Evolutionary conservation across 2,888 invertebrate species (phyloP).

Genomic region (Tenodera sinensis): DNA sequence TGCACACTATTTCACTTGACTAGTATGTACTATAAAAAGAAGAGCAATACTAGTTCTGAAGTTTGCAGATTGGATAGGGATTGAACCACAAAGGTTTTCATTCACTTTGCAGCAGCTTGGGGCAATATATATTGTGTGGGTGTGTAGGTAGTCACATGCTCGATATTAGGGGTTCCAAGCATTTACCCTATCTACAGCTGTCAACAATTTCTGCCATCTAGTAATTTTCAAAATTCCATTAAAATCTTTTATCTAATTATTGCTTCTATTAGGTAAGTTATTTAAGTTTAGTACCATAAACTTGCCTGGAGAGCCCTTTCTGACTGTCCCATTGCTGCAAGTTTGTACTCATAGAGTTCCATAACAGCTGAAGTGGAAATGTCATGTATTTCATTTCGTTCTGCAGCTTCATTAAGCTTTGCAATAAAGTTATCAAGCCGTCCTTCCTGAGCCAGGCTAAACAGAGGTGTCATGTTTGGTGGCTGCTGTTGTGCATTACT

Average conservation of each 20-base stretch:
- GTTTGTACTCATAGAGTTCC: slow-evolving; percentile 64
- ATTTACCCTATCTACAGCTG: too few relatives aligned
- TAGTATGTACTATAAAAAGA: too few relatives aligned
- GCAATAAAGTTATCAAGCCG: slow-evolving; percentile 51
- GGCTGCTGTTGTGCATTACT: slow-evolving; percentile 34
- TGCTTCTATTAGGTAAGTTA: slow-evolving; percentile 31
- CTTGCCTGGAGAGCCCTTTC: slow-evolving; percentile 49
- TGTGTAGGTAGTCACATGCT: too few relatives aligned
- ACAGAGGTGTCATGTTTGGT: slow-evolving; percentile 45
- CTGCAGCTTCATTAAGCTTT: slow-evolving; percentile 47
- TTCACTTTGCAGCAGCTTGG: too few relatives aligned
- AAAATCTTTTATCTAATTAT: neutral
- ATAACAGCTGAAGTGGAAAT: slow-evolving; percentile 65
- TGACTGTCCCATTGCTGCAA: slow-evolving; percentile 53
- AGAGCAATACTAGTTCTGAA: too few relatives aligned
- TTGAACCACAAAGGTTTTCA: too few relatives aligned
- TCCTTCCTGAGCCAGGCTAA: slow-evolving; percentile 50
- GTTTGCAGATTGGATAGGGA: too few relatives aligned
- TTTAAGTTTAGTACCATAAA: neutral
- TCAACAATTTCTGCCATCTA: too few relatives aligned
- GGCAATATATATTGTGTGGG: too few relatives aligned
- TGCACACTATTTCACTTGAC: too few relatives aligned
- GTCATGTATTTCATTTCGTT: slow-evolving; percentile 47
- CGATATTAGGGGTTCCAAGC: too few relatives aligned
- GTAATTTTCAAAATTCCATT: too few relatives aligned